These are phyloP conservation scores for Uloborus plumipes DNA, from an alignment of 2,888 invertebrate species.

Conservation along the genomic window DNA sequence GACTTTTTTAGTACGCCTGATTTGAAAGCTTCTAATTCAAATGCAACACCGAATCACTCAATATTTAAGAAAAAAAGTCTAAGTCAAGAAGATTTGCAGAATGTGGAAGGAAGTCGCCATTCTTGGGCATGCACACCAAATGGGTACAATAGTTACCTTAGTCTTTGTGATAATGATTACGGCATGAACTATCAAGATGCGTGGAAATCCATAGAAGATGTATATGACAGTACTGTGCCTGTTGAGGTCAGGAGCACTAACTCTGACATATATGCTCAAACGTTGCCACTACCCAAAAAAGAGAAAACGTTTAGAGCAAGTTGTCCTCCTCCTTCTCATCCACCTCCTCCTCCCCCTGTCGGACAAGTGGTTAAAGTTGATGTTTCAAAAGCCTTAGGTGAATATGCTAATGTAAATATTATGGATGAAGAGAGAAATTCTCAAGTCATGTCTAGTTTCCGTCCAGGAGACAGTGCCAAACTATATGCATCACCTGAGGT, in stretches of 20 bases:
- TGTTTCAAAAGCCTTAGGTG: slow-evolving; percentile 66
- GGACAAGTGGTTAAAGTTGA: slow-evolving; percentile 74
- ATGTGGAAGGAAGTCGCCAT: slow-evolving; percentile 68
- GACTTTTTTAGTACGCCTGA: slow-evolving; percentile 94
- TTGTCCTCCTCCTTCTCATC: slow-evolving; percentile 83
- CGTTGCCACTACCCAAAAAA: slow-evolving; percentile 65
- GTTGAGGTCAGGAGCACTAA: slow-evolving; percentile 27
- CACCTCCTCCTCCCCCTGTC: slow-evolving; percentile 84
- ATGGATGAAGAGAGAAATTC: slow-evolving; percentile 68
- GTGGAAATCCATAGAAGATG: slow-evolving; percentile 69
- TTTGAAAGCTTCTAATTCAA: slow-evolving; percentile 76
- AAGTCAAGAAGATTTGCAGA: slow-evolving; percentile 78
- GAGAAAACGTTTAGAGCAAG: slow-evolving; percentile 51
- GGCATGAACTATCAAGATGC: slow-evolving; percentile 68
- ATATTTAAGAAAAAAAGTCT: slow-evolving; percentile 69
- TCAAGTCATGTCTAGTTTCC: slow-evolving; percentile 85
- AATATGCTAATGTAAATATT: slow-evolving; percentile 71
- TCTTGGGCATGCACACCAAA: slow-evolving; percentile 68
- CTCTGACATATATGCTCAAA: slow-evolving; percentile 65
- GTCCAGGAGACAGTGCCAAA: slow-evolving; percentile 86
- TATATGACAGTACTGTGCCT: slow-evolving; percentile 59
- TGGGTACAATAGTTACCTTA: slow-evolving; percentile 51
- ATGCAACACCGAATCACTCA: slow-evolving; percentile 20
- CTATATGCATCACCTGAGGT: slow-evolving; percentile 91
- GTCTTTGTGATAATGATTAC: slow-evolving; percentile 64